Evolutionary conservation across 1,140 invertebrate species (phyloP).

Genomic region (Pseudachorutes palmiensis): DNA sequence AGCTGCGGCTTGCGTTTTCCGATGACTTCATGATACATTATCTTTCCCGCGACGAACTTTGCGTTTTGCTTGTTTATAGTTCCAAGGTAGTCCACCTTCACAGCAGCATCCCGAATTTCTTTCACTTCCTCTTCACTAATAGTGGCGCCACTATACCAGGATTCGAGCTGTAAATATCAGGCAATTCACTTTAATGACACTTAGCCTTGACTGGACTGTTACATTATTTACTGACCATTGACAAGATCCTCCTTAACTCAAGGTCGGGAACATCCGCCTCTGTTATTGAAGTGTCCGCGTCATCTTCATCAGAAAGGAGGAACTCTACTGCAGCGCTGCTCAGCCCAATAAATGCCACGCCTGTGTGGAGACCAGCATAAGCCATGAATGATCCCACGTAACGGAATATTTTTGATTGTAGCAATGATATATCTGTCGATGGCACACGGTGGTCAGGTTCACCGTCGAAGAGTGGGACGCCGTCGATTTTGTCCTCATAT

Average conservation of each 20-base stretch:
- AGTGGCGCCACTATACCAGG: background rate
- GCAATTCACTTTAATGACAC: no score
- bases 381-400: background rate
- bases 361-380: background rate
- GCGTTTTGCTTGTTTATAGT: background rate
- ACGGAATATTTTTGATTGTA: background rate
- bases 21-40: background rate
- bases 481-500: background rate
- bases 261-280: background rate
- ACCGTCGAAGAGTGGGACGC: background rate
- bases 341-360: background rate
- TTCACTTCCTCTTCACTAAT: background rate
- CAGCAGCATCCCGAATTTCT: background rate
- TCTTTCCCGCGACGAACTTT: background rate
- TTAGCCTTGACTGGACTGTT: no score
- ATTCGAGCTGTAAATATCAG: background rate
- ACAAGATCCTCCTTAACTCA: background rate
- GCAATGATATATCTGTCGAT: background rate
- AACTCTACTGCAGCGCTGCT: background rate
- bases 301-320: background rate
- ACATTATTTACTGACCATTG: background rate
- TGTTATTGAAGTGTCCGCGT: background rate
- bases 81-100: background rate
- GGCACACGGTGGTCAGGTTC: background rate
- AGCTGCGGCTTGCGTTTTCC: background rate